Conservation (phyloP, 2,113 vertebrate genomes). For the Myiozetetes cayanensis region DNA sequence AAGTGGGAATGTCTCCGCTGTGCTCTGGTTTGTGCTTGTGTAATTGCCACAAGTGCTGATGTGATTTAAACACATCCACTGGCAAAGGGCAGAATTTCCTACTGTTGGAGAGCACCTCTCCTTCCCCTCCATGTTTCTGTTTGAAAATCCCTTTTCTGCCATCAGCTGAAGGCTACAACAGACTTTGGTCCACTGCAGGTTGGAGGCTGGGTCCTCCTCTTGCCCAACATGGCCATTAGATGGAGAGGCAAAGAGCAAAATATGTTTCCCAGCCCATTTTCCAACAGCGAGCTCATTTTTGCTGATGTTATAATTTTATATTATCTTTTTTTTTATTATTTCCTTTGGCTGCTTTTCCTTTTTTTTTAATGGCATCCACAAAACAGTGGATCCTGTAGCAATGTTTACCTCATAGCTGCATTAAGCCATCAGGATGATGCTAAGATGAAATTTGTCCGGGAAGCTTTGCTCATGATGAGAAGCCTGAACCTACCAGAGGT, state of each 20-base stretch:
- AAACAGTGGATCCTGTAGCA: neutral
- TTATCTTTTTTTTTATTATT: neutral
- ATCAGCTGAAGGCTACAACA: neutral
- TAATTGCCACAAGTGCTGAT: neutral
- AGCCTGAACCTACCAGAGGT: neutral
- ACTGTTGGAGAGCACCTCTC: neutral
- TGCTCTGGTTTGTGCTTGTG: neutral
- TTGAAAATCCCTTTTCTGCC: neutral
- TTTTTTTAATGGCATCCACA: neutral
- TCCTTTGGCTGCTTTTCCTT: neutral
- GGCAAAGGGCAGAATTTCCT: neutral
- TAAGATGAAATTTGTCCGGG: neutral
- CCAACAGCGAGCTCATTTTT: neutral
- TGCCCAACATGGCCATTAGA: neutral
- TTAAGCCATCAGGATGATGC: neutral
- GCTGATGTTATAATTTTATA: neutral
- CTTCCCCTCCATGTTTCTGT: rapidly evolving
- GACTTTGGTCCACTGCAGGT: neutral
- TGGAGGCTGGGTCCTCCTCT: neutral
- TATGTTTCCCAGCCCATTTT: neutral
- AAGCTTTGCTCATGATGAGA: neutral
- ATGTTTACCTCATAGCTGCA: neutral
- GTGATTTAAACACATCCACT: neutral
- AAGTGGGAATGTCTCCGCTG: neutral
- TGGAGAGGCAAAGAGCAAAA: neutral